Percentiles rank a stretch among this genome's conserved stretches.
Evolutionary conservation across 1,140 invertebrate genomes (phyloP).

Genomic region (Leucophenga varia): DNA sequence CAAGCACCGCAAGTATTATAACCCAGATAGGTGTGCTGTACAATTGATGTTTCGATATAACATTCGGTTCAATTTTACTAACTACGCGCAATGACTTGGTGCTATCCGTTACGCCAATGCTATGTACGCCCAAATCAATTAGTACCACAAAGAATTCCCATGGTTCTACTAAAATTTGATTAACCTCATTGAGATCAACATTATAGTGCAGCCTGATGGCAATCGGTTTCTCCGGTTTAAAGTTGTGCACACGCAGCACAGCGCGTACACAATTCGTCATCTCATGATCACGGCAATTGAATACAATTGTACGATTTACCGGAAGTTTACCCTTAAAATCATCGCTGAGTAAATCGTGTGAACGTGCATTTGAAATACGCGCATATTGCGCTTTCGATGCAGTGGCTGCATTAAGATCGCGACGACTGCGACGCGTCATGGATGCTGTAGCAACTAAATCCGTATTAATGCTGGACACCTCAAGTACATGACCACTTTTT

Average conservation of each 20-base stretch:
- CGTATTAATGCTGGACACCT: conserved; percentile 20
- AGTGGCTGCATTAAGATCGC: conserved; percentile 32
- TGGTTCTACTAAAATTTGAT: conserved; percentile 45
- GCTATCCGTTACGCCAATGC: conserved; percentile 33
- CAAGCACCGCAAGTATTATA: conserved; percentile 39
- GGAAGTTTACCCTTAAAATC: conserved; percentile 45
- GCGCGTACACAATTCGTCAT: conserved; percentile 44
- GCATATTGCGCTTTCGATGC: conserved; percentile 50
- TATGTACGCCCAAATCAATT: conserved; percentile 30
- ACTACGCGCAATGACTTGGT: conserved; percentile 23
- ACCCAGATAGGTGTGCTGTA: conserved; percentile 37
- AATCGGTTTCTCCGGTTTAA: conserved; percentile 39
- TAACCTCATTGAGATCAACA: conserved; percentile 48
- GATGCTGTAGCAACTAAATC: conserved; percentile 29
- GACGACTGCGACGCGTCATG: conserved; percentile 26
- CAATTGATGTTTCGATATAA: conserved; percentile 47
- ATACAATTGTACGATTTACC: conserved; percentile 52
- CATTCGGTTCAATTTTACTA: conserved; percentile 41
- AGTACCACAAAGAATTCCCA: conserved; percentile 52
- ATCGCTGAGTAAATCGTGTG: conserved; percentile 43
- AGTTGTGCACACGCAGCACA: conserved; percentile 41
- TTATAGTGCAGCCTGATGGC: conserved; percentile 40
- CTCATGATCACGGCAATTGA: conserved; percentile 45
- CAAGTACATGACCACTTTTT: conserved; percentile 31
- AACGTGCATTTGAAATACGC: conserved; percentile 36